phyloP scores from a whole-genome alignment of 1,140 invertebrate genomes.

The Procambarus clarkii region DNA sequence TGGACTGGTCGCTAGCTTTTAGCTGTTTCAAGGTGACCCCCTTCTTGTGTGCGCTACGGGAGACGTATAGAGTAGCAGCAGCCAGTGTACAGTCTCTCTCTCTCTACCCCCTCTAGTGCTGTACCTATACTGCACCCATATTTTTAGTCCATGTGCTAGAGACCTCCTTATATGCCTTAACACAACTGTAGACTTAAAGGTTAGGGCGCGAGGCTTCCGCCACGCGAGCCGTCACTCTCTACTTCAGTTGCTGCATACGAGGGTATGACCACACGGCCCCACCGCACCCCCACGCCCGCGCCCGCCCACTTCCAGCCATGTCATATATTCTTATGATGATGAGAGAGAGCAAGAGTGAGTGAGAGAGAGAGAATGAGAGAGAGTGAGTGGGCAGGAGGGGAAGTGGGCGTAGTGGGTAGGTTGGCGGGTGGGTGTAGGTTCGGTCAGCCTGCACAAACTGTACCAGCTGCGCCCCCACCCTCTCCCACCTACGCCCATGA shows the following conservation, averaged over 20 bases:
- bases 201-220: slow-evolving; percentile 29
- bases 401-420: slow-evolving; percentile 24
- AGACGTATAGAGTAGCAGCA: slow-evolving; percentile 50
- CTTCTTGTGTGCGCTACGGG: slow-evolving; percentile 39
- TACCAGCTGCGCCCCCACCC: slow-evolving; percentile 29
- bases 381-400: slow-evolving; percentile 20
- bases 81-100: slow-evolving; percentile 57
- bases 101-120: slow-evolving; percentile 64
- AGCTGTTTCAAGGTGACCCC: slow-evolving; percentile 37
- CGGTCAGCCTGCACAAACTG: slow-evolving; percentile 64
- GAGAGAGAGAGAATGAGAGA: slow-evolving; percentile 26
- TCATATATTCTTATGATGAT: slow-evolving; percentile 43
- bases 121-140: slow-evolving; percentile 69
- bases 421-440: slow-evolving; percentile 2
- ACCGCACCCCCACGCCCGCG: slow-evolving; percentile 27
- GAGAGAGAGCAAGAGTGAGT: too few species aligned
- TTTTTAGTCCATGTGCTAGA: slow-evolving; percentile 71
- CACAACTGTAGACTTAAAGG: slow-evolving; percentile 70
- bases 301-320: slow-evolving; percentile 7
- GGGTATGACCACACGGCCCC: slow-evolving; percentile 44
- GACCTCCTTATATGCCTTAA: slow-evolving; percentile 72
- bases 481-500: slow-evolving; percentile 13
- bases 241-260: slow-evolving; percentile 66
- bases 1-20: slow-evolving; percentile 40
- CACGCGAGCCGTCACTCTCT: slow-evolving; percentile 45